Conservation (phyloP, 2,888 invertebrate genomes). For the Aphrophora alni region DNA sequence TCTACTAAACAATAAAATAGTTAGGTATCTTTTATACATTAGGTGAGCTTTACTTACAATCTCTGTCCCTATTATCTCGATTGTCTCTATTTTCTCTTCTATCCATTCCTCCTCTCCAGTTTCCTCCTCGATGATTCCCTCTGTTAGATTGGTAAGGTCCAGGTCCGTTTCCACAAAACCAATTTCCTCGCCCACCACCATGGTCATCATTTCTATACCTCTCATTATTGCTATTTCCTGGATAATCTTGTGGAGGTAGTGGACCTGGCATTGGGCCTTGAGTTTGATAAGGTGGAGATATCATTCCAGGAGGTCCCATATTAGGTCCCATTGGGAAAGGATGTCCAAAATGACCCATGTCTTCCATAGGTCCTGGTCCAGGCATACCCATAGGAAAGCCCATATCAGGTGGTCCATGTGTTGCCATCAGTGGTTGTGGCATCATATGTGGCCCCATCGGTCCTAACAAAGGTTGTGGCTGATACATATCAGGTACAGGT, state of each 20-base stretch:
- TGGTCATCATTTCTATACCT: conserved; percentile 54
- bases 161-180: conserved; percentile 61
- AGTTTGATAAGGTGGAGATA: neutral
- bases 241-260: conserved; percentile 47
- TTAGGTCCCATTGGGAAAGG: conserved; percentile 52
- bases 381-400: conserved; percentile 51
- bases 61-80: too few relatives aligned
- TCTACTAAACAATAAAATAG: too few relatives aligned
- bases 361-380: conserved; percentile 48
- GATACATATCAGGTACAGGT: conserved; percentile 32
- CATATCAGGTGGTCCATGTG: conserved; percentile 53
- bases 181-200: conserved; percentile 60
- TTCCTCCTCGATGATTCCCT: neutral
- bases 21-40: neutral
- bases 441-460: conserved; percentile 51
- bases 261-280: conserved; percentile 45
- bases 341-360: conserved; percentile 34
- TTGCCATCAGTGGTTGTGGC: conserved; percentile 47
- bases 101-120: conserved; percentile 21
- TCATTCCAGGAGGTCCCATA: conserved; percentile 20
- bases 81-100: conserved; percentile 24
- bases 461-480: conserved; percentile 53
- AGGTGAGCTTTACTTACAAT: conserved; percentile 23
- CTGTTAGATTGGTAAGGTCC: conserved; percentile 32
- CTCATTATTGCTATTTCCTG: neutral